Evolutionary conservation across 2,888 invertebrate genomes (phyloP).

Genomic region (Andrena dorsata): DNA sequence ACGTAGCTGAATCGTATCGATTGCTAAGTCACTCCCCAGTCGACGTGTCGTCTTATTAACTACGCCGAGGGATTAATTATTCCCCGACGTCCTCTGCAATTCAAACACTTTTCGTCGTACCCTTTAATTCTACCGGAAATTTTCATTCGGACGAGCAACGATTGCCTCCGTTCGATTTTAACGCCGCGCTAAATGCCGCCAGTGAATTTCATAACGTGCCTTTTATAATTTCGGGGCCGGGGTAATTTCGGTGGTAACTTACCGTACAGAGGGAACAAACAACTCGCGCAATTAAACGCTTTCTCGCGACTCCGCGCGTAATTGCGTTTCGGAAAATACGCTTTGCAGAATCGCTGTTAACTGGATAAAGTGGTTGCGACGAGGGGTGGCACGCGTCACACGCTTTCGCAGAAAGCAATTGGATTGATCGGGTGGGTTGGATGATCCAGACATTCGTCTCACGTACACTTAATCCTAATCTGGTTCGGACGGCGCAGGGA

Average conservation of each 20-base stretch:
- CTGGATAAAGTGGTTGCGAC: background rate
- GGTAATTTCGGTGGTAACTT: background rate
- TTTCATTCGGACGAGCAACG: background rate
- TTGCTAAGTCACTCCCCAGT: constrained; percentile 6
- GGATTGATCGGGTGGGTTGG: constrained; percentile 64
- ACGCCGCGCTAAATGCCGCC: background rate
- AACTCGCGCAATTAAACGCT: background rate
- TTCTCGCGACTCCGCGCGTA: background rate
- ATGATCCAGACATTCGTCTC: constrained; percentile 54
- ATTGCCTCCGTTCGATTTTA: background rate
- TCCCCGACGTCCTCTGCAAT: background rate
- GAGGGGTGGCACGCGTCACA: constrained; percentile 34
- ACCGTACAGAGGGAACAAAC: background rate
- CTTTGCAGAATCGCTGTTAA: background rate
- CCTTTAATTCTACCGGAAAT: background rate
- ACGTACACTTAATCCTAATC: constrained; percentile 71
- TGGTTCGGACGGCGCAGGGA: constrained; percentile 59
- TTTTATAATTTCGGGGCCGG: background rate
- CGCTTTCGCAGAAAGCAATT: constrained; percentile 52
- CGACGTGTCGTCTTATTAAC: constrained; percentile 26
- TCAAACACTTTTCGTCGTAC: background rate
- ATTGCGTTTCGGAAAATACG: constrained; percentile 2
- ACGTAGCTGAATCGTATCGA: constrained; percentile 19
- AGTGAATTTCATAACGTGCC: background rate
- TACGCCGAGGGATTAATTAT: constrained; percentile 4